Base-by-base conservation (phyloP, 2,888 invertebrate species). In the Latrodectus elegans region DNA sequence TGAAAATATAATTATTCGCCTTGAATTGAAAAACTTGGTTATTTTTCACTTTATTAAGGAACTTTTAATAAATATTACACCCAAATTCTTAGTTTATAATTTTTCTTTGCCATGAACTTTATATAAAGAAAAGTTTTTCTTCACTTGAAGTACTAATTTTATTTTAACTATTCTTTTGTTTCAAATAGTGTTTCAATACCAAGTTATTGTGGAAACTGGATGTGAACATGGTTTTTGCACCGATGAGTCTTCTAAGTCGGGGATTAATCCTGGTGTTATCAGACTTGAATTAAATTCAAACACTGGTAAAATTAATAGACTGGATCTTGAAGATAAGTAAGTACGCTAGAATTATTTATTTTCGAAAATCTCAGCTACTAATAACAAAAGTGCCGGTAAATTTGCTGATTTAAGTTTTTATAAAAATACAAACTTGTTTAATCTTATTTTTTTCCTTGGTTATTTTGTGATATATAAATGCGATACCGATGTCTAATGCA, bases 321-420 rank as follows among this genome's bases (percentile, higher is more conserved):
- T 88, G 8, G 60, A 73, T 65, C 17, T 87, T 17, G 78, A 78
- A 64, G 87, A 88, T 0, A 64, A 83, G 83, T 88, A 74, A 88
- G 38, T 38, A 38, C 6, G 38, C 0, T 38, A 38, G 1, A 38
- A 38, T 2, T 6, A 38, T 38, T 2, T 6, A 38, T 38, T 38
- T 38, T 38, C 4, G 4, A 6, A 38, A 38, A 81, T 52, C 2
- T 38, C 3, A 0, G 38, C 38, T 4, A 38, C 38, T 38, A 6
- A 38, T 38, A 22, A 22, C 22, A 38, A 38, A 38, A 1, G 4
- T 38, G 38, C 38, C 38, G 38, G 6, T 38, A 38, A 38, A 38
- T 38, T 38, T 38, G 3, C 6, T 6, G 4, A 38, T 38, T 6
- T 38, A 38, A 38, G 6, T 38, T 38, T 38, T 4, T 0, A 1